Evolutionary conservation across 1,140 invertebrate species (phyloP), one percentile per base, ranked within the genome.

Genomic region (Amyelois transitella): DNA sequence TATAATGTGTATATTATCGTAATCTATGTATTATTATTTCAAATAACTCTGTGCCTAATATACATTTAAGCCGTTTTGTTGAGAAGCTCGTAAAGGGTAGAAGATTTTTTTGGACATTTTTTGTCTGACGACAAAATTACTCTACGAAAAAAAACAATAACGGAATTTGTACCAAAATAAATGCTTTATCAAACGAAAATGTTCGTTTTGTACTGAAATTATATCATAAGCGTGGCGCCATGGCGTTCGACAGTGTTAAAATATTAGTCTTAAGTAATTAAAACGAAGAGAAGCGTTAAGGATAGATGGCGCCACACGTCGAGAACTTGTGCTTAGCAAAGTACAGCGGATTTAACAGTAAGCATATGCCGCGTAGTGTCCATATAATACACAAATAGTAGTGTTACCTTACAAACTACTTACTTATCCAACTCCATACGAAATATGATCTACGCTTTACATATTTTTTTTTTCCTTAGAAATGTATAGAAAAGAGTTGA

Each of bases 21-120:
- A 83, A 79, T 72, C 73, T 82, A 84, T 64, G 28, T 80, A 68
- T 75, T 72, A 70, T 38, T 72, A 73, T 78, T 73, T 76, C 72
- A 78, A 84, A 77, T 81, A 83, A 85, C 74, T 86, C 80, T 84
- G 83, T 86, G 79, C 81, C 79, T 84, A 83, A 82, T 79, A 75
- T 86, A 86, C 79, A 81, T 84, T 85, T 84, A 86, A 84, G 81
- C 83, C 81, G 81, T 74, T 74, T 58, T 56, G 68, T 55, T 71
- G 68, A 80, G 65, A 86, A 86, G 83, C 83, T 86, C 81, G 66
- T 83, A 80, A 75, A 74, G 70, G 78, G 78, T 76, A 63, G 64
- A 76, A 67, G 62, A 73, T 51, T 63, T n/a, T n/a, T n/a, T 72
- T 72, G 77, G 80, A 81, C 82, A 74, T 73, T 60, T 58, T 75